Conservation (phyloP, 2,113 vertebrate species). For the Pantherophis guttatus region DNA sequence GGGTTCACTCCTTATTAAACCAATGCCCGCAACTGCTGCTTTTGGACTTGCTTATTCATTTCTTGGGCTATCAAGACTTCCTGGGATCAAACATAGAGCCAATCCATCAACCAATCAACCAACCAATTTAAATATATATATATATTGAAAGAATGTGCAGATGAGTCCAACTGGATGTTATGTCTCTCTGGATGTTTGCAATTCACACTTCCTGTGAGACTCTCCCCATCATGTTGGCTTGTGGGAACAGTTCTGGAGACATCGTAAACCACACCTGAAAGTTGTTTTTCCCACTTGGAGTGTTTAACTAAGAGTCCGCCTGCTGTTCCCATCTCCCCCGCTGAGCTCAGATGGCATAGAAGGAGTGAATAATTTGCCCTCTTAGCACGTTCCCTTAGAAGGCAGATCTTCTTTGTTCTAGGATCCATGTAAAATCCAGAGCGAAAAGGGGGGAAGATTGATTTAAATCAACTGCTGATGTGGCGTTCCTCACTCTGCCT, state of each 20-base stretch:
- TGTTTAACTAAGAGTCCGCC: conserved; percentile 64
- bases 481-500: conserved; percentile 29
- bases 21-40: background rate
- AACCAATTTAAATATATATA: background rate
- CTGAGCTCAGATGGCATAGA: conserved; percentile 60
- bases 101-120: background rate
- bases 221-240: background rate
- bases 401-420: conserved; percentile 50
- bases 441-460: conserved; percentile 28
- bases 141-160: background rate
- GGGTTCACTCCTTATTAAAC: background rate
- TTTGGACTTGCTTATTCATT: background rate
- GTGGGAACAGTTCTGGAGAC: conserved; percentile 18
- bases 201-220: conserved; percentile 1
- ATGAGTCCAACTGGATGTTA: background rate
- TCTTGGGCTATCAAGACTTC: background rate
- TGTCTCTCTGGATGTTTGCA: background rate
- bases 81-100: background rate
- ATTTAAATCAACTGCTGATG: conserved; percentile 66
- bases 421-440: conserved; percentile 46
- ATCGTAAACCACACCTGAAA: conserved; percentile 58
- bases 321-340: conserved; percentile 56
- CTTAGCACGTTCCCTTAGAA: conserved; percentile 64
- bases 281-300: conserved; percentile 67
- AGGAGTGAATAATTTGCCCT: conserved; percentile 69